phyloP scores from a whole-genome alignment of 1,140 invertebrate genomes.

The Ceratina australensis region DNA sequence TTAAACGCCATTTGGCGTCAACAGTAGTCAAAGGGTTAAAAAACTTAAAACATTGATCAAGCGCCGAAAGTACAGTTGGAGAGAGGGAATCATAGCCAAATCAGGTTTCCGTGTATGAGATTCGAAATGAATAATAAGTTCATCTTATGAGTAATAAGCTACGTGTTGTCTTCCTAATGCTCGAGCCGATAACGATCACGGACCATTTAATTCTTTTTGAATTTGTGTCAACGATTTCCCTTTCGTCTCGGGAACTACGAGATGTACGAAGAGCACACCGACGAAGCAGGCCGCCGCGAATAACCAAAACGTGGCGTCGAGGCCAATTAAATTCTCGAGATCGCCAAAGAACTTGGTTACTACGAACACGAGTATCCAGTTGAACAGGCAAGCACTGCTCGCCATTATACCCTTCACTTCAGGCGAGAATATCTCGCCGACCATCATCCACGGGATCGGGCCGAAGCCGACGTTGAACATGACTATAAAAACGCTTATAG shows the following conservation, averaged over 20 bases:
- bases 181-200: neutral
- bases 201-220: slow-evolving; percentile 81
- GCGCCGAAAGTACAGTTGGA: too few relatives aligned
- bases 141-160: too few relatives aligned
- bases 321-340: slow-evolving; percentile 81
- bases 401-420: slow-evolving; percentile 88
- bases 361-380: slow-evolving; percentile 90
- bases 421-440: slow-evolving; percentile 86
- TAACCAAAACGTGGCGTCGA: slow-evolving; percentile 87
- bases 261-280: slow-evolving; percentile 86
- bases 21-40: too few relatives aligned
- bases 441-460: slow-evolving; percentile 90
- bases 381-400: slow-evolving; percentile 86
- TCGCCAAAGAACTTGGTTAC: slow-evolving; percentile 89
- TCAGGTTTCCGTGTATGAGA: too few relatives aligned
- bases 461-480: slow-evolving; percentile 89
- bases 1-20: too few relatives aligned
- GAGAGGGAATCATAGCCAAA: too few relatives aligned
- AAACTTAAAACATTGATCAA: too few relatives aligned
- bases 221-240: slow-evolving; percentile 93
- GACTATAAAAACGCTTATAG: slow-evolving; percentile 87
- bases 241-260: slow-evolving; percentile 93
- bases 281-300: slow-evolving; percentile 87
- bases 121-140: too few relatives aligned
- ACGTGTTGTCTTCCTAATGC: neutral